Conservation (phyloP, 2,888 invertebrate species). For the Elmis aenea region DNA sequence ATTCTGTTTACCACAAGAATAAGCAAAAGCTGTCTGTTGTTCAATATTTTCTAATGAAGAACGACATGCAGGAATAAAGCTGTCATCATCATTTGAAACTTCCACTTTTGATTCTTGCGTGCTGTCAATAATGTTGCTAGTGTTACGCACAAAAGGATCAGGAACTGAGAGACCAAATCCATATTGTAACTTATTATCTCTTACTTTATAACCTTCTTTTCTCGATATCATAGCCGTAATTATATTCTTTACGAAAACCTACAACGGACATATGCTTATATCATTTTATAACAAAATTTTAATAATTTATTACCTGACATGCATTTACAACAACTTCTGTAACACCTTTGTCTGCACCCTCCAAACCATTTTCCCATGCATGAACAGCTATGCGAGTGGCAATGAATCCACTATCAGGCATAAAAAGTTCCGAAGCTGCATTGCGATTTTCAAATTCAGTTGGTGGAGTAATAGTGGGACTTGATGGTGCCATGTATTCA, state of each 20-base stretch:
- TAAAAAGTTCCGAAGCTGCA: conserved; percentile 67
- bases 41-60: conserved; percentile 70
- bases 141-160: conserved; percentile 76
- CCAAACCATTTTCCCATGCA: conserved; percentile 85
- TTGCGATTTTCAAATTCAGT: conserved; percentile 51
- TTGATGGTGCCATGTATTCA: conserved; percentile 54
- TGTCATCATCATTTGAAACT: conserved; percentile 57
- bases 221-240: conserved; percentile 73
- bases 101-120: conserved; percentile 55
- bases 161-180: conserved; percentile 74
- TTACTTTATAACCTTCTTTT: conserved; percentile 72
- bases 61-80: conserved; percentile 62
- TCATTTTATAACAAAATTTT: not conserved
- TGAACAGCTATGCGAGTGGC: conserved; percentile 77
- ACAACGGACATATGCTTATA: no score
- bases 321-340: conserved; percentile 78
- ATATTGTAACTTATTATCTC: conserved; percentile 70
- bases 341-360: conserved; percentile 78
- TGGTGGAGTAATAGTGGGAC: conserved; percentile 43
- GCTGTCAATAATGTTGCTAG: conserved; percentile 60
- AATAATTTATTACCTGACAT: conserved; percentile 53
- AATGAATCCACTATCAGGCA: conserved; percentile 80
- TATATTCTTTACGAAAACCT: conserved; percentile 77
- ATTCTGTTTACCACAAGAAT: conserved; percentile 54
- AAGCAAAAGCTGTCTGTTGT: conserved; percentile 68